A percentile compares a stretch with the other conserved stretches of the same genome.
These are phyloP conservation scores for Myotis vivesi DNA, from an alignment of 2,797 vertebrate genomes.

Conservation along the genomic window DNA sequence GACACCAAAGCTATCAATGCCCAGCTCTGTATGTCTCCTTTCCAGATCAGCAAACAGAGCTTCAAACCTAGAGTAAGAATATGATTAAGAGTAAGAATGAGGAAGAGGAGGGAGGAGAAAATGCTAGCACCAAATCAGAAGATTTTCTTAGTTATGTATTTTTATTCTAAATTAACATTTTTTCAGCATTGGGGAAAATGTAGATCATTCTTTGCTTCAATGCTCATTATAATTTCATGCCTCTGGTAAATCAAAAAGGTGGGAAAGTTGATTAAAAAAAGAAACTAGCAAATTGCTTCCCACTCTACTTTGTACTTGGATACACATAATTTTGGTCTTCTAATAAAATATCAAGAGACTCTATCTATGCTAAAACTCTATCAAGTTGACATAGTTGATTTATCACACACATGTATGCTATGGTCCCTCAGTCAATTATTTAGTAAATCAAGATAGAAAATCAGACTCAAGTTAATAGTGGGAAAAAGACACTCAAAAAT, in stretches of 20 bases:
- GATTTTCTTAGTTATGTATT: neutral
- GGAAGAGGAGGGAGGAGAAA: neutral
- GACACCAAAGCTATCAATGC: slow-evolving; percentile 51
- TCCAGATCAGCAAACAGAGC: slow-evolving; percentile 60
- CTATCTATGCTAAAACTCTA: neutral
- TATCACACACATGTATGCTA: neutral
- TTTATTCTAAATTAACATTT: neutral
- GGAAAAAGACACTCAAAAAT: neutral
- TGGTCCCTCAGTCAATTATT: neutral
- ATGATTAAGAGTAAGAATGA: neutral
- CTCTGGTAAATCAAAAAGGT: neutral
- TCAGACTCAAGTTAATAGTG: neutral
- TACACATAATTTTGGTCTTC: neutral
- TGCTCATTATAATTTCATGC: neutral
- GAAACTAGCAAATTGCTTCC: neutral
- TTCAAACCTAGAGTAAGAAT: slow-evolving; percentile 40
- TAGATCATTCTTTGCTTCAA: neutral
- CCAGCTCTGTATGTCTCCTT: slow-evolving; percentile 30
- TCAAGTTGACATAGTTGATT: neutral
- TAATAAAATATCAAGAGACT: neutral
- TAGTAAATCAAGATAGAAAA: neutral
- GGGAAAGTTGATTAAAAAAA: neutral
- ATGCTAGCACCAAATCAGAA: neutral
- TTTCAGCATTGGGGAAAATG: neutral
- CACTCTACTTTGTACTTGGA: neutral